Base-by-base conservation (phyloP, 2,797 vertebrate genomes). In the Ibycter americanus region DNA sequence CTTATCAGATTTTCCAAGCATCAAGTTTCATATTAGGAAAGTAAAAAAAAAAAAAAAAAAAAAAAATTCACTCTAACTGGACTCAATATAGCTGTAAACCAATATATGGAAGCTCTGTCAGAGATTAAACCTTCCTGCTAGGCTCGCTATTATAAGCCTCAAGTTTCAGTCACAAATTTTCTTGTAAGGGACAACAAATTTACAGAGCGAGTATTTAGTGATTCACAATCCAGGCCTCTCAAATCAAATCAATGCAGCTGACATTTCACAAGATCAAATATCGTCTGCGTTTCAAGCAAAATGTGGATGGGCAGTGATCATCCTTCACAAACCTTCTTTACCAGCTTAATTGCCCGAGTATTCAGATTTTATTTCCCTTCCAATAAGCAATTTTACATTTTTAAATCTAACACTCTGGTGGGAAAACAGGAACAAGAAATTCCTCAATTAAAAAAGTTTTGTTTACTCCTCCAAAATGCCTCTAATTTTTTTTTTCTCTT, bases 1-100 rank as follows among this genome's bases (percentile, higher is more conserved):
- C 98, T 98, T 98, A 98, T 98, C 98, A 98, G 98, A 98, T 98
- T 98, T 97, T 97, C 97, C 93, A 97, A 97, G 98, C 97, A 97
- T 98, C 97, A 97, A 96, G 95, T 98, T 98, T 98, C 98, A 97
- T 98, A 98, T 98, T 97, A 97, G 95, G 97, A 97, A 98, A 70
- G 87, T 94, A 42, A 93, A 87, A 23, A 58, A 49, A 52, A 58
- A 73, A 70, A 18, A 22, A 15, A 36, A 11, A 67, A 77, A 85
- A 96, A 96, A 91, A 92, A 40, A 40, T 40, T 96, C 94, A 83
- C 96, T 96, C 97, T 97, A 97, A 97, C 91, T 95, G 96, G 95
- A 95, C 95, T 95, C 95, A 56, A 91, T 96, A 96, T 84, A 97
- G 95, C 96, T 96, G 93, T 97, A 98, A 98, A 97, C 93, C 97